Evolutionary conservation across 2,797 vertebrate genomes (phyloP), one percentile per base, ranked within the genome.

Genomic region (Dallia pectoralis): DNA sequence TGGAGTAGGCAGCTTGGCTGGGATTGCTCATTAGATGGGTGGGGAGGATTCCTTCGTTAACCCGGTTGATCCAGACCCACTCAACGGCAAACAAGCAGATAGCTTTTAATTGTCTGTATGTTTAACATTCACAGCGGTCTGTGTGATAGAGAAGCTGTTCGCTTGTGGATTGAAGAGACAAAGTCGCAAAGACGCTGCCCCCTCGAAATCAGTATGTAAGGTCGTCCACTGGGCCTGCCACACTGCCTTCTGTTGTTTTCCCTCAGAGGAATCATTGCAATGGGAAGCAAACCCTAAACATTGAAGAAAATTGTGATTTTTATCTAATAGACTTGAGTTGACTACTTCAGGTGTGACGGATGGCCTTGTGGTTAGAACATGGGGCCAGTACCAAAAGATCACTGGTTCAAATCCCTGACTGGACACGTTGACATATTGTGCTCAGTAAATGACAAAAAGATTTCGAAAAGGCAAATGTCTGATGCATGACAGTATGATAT

Each of bases 61-160:
- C 75, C 77, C 78, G 73, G 74, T 30, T 68, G 69, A 61, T 69
- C 67, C 51, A 49, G 30, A 72, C 69, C 62, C 62, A 19, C 69
- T 67, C 61, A 47, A 77, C 67, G 48, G 51, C 74, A 80, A 80
- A 77, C 74, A 82, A 53, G 74, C 72, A 56, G 67, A 73, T 74
- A 80, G 33, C 33, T 72, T 71, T 77, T 82, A 79, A 77, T 78
- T 80, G 80, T 65, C 71, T 76, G 25, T 74, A 70, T 72, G 61
- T 74, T 82, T 85, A 51, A 25, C 56, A 63, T 5, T 0, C 18
- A 68, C 48, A 36, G 32, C 44, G 56, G 67, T 51, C 32, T 48
- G 47, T 67, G 32, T 12, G n/a, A 30, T 9, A 8, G 51, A 25
- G 72, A 40, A 53, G 72, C 30, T 53, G 68, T 27, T 69, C 76